Evolutionary conservation across 2,888 invertebrate species (phyloP).

Genomic region (Agriopis leucophaearia): DNA sequence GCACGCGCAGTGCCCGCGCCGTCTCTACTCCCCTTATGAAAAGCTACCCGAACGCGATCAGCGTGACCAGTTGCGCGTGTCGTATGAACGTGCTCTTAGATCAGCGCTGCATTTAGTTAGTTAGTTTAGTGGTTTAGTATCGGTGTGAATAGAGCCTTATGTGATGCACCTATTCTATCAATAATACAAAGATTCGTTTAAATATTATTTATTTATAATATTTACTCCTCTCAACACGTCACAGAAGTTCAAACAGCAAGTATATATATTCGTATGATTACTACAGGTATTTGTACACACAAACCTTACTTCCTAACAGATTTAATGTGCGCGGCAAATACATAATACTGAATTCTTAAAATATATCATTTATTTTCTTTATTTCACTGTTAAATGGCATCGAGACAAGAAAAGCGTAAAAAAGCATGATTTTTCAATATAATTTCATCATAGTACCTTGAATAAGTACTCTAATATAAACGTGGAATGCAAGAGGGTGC

Average conservation of each 20-base stretch:
- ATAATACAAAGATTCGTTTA: constrained; percentile 71
- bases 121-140: too few relatives aligned
- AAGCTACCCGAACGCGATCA: too few relatives aligned
- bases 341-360: constrained; percentile 67
- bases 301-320: constrained; percentile 41
- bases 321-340: constrained; percentile 40
- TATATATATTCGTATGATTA: constrained; percentile 59
- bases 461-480: constrained; percentile 64
- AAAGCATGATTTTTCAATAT: constrained; percentile 48
- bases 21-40: too few relatives aligned
- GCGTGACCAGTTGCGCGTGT: too few relatives aligned
- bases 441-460: constrained; percentile 49
- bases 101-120: too few relatives aligned
- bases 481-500: constrained; percentile 82
- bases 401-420: constrained; percentile 56
- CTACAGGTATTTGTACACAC: constrained; percentile 58
- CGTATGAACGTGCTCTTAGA: too few relatives aligned
- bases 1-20: too few relatives aligned
- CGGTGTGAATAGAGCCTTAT: neutral
- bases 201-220: constrained; percentile 74
- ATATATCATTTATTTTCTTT: constrained; percentile 47
- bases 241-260: constrained; percentile 74
- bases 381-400: constrained; percentile 49
- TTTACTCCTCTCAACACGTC: constrained; percentile 74
- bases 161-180: neutral